Evolutionary conservation across 2,888 invertebrate species (phyloP).

Genomic region (Galeopsomyia nigrocyanea): DNA sequence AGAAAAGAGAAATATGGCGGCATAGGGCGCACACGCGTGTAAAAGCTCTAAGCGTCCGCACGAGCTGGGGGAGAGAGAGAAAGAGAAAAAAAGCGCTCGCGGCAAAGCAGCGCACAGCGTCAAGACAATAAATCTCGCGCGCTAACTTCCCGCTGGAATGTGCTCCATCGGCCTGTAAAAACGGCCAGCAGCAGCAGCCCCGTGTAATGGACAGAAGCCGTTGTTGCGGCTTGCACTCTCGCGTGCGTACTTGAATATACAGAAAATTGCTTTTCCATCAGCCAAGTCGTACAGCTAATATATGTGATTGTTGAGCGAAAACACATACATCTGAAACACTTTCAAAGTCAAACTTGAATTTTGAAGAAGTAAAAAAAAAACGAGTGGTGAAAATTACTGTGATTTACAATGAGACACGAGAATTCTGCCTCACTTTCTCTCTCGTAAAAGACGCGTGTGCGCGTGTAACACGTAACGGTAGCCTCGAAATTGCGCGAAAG

Average conservation of each 20-base stretch:
- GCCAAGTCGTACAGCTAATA: background rate
- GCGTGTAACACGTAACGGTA: slow-evolving; percentile 37
- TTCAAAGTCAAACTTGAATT: background rate
- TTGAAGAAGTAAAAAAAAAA: slow-evolving; percentile 3
- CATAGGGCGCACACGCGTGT: slow-evolving; percentile 3
- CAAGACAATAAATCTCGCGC: slow-evolving; percentile 46
- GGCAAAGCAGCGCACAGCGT: slow-evolving; percentile 7
- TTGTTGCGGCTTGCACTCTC: background rate
- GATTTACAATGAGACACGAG: slow-evolving; percentile 2
- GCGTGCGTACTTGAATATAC: slow-evolving; percentile 14
- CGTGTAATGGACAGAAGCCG: slow-evolving; percentile 27
- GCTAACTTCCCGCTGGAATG: slow-evolving; percentile 36
- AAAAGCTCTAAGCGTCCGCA: slow-evolving; percentile 5
- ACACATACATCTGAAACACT: slow-evolving; percentile 25
- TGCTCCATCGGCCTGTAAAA: slow-evolving; percentile 24
- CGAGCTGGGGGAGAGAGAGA: slow-evolving; percentile 18
- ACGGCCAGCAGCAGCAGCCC: slow-evolving; percentile 8
- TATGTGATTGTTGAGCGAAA: too few species aligned
- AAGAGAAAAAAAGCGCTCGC: slow-evolving; percentile 26
- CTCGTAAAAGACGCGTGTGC: slow-evolving; percentile 33
- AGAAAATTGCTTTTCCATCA: slow-evolving; percentile 13
- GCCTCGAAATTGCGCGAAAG: slow-evolving; percentile 43
- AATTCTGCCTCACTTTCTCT: slow-evolving; percentile 31
- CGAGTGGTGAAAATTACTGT: slow-evolving; percentile 32
- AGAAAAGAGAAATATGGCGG: slow-evolving; percentile 20